These are phyloP conservation scores for Parasteatoda tepidariorum DNA, from an alignment of 1,140 invertebrate species.

Conservation along the genomic window DNA sequence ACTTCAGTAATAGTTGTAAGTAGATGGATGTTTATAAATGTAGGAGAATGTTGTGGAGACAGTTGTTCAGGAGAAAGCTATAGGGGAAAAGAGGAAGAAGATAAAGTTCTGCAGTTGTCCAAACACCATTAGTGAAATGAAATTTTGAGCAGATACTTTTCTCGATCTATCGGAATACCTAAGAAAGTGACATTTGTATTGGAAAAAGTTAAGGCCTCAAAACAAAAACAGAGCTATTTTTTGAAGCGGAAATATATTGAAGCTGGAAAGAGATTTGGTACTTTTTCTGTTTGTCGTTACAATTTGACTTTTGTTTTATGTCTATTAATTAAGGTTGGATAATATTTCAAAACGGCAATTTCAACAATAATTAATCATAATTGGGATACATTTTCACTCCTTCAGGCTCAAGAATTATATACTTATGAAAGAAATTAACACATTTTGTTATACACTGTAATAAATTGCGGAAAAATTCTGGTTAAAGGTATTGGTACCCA, in stretches of 20 bases:
- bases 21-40: conserved; percentile 5
- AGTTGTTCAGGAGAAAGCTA: not conserved
- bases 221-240: not conserved
- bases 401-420: too few relatives aligned
- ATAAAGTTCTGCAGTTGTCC: conserved; percentile 27
- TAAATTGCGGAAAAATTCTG: too few relatives aligned
- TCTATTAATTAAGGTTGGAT: not conserved
- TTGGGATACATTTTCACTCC: too few relatives aligned
- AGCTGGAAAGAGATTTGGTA: not conserved
- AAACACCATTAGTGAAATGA: conserved; percentile 46
- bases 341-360: not conserved
- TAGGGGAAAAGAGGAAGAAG: not conserved
- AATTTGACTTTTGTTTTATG: not conserved
- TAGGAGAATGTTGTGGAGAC: conserved; percentile 2
- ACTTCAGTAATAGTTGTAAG: not conserved
- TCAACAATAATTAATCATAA: too few relatives aligned
- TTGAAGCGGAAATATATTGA: conserved; percentile 17
- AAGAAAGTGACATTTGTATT: not conserved
- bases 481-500: too few relatives aligned
- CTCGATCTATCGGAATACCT: not conserved
- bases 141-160: conserved; percentile 36
- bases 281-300: too few relatives aligned
- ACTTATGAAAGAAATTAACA: too few relatives aligned
- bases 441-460: too few relatives aligned
- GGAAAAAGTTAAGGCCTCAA: not conserved